phyloP scores from a whole-genome alignment of 2,888 invertebrate genomes.

The Pheosia tremula region DNA sequence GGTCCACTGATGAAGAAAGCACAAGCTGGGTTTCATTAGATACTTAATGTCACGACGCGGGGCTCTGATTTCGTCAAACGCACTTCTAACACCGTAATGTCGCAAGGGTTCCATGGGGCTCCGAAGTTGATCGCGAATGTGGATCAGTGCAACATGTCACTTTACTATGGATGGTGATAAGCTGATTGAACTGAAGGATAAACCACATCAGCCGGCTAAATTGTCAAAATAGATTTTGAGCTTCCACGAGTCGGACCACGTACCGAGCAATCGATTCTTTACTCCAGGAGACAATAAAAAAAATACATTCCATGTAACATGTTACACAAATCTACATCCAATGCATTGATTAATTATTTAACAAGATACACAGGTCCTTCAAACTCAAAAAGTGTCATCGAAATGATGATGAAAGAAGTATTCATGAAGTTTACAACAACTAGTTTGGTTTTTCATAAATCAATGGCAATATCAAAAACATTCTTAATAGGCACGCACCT shows the following conservation, averaged over 20 bases:
- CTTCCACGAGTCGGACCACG: too few species aligned
- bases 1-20: slow-evolving; percentile 78
- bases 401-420: too few species aligned
- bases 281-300: too few species aligned
- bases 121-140: neutral
- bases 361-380: too few species aligned
- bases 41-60: slow-evolving; percentile 62
- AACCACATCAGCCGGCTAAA: neutral
- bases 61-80: slow-evolving; percentile 82
- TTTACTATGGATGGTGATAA: neutral
- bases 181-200: neutral
- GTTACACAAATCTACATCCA: neutral
- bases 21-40: slow-evolving; percentile 81
- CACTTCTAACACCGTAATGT: slow-evolving; percentile 61
- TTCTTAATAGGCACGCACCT: slow-evolving; percentile 51
- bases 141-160: neutral
- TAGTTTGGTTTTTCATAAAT: too few species aligned
- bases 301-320: too few species aligned
- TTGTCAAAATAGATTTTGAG: too few species aligned
- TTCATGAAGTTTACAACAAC: too few species aligned
- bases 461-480: too few species aligned
- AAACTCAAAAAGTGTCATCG: too few species aligned
- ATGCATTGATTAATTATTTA: too few species aligned
- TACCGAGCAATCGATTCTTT: too few species aligned
- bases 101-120: slow-evolving; percentile 35